Conservation (phyloP, 2,888 invertebrate genomes). For the Eupsilia transversa region DNA sequence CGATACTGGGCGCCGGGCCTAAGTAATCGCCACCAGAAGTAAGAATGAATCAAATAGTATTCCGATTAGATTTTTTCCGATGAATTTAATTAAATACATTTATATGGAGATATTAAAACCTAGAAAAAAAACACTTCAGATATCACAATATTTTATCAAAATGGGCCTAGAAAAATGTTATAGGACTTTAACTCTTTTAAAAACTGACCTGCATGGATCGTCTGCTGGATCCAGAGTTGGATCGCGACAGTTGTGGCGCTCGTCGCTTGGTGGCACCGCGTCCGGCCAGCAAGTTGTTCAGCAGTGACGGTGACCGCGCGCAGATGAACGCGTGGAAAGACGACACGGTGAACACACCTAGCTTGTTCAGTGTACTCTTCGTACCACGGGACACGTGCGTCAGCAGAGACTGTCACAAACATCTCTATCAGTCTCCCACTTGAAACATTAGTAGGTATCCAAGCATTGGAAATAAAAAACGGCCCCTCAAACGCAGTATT, state of each 20-base stretch:
- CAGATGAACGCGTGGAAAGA: conserved; percentile 99
- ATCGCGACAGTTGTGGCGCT: conserved; percentile 96
- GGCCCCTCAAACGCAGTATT: not conserved
- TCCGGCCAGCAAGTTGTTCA: conserved; percentile 97
- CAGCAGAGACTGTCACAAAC: conserved; percentile 95
- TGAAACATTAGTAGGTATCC: not conserved
- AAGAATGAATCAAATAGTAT: not conserved
- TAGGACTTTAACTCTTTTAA: not conserved
- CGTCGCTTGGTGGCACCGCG: conserved; percentile 97
- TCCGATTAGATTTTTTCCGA: not conserved
- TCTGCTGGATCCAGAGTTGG: conserved; percentile 96
- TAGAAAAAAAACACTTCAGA: not conserved
- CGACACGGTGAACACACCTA: conserved; percentile 99
- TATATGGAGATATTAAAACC: not conserved
- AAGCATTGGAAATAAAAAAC: not conserved
- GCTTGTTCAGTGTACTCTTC: conserved; percentile 97
- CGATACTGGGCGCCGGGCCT: no score
- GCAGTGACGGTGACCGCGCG: conserved; percentile 97
- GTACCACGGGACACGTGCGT: conserved; percentile 98
- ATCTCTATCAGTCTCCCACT: not conserved
- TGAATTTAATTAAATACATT: not conserved
- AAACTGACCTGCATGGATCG: conserved; percentile 94
- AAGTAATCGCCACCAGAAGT: not conserved
- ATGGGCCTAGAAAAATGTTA: not conserved
- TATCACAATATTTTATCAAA: no score